phyloP scores from a whole-genome alignment of 2,888 invertebrate species.

The Leptinotarsa haldemani region DNA sequence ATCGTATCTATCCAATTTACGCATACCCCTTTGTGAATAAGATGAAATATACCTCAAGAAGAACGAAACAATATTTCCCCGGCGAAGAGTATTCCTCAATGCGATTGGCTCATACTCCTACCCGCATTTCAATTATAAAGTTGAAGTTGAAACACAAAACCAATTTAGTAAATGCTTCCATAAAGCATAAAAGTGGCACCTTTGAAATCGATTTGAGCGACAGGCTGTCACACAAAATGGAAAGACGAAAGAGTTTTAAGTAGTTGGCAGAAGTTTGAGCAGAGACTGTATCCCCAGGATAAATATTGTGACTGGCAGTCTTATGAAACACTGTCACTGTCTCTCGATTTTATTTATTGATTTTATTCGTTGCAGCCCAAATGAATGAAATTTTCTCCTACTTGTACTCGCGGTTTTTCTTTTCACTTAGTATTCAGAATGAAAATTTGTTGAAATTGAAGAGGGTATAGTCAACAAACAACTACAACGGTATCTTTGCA shows the following conservation, averaged over 20 bases:
- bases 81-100: background rate
- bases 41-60: background rate
- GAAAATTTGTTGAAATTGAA: too few relatives aligned
- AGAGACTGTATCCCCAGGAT: constrained; percentile 61
- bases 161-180: constrained; percentile 61
- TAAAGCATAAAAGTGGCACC: constrained; percentile 60
- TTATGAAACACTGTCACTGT: constrained; percentile 52
- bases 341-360: constrained; percentile 39
- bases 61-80: background rate
- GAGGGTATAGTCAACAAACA: too few relatives aligned
- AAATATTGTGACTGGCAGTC: constrained; percentile 63
- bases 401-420: background rate
- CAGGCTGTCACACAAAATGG: constrained; percentile 66
- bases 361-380: constrained; percentile 30
- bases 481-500: too few relatives aligned
- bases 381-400: background rate
- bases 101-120: constrained; percentile 15
- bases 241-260: constrained; percentile 67
- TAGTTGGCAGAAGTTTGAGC: constrained; percentile 66
- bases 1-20: too few relatives aligned
- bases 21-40: background rate
- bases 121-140: constrained; percentile 46
- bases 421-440: background rate
- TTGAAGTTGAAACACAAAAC: constrained; percentile 51
- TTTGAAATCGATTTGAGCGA: constrained; percentile 63